Evolutionary conservation across 2,888 invertebrate genomes (phyloP), one percentile per base, ranked within the genome.

Genomic region (Nomada goodeniana): DNA sequence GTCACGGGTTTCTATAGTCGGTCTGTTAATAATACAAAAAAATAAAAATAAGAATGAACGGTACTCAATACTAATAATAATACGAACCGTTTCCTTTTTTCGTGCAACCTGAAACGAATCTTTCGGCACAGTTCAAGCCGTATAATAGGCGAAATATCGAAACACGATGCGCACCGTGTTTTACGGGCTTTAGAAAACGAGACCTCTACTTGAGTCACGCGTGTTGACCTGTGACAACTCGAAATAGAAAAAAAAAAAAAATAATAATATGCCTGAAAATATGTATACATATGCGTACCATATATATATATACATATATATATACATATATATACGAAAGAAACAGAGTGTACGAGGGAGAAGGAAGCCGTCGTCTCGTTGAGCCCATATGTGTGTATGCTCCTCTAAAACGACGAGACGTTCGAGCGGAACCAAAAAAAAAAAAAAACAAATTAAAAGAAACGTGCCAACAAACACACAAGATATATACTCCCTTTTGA

Each of bases 401-500:
- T 84, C 76, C 67, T 76, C 57, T 61, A 77, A 77, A 84, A 76
- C 77, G 85, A 64, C 77, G 76, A 85, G 85, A 85, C 75, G 72
- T 82, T 77, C 77, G 82, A 77, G 77, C 80, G 75, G 57, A 75
- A 79, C 69, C 13, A 75, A 81, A 60, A 68, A 29, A 57, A 29
- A 69, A 67, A 13, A 15, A 36, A n/a, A 42, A 44, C 29, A 44
- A 47, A 42, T 42, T 42, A 44, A 18, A 61, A 53, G 50, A 72
- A 53, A 78, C 75, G 80, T 82, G 78, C 61, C 79, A 85, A 78
- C 77, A 82, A 75, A 85, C 63, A 85, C 85, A 85, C 77, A 84
- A 84, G 76, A 83, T 61, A 61, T 11, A 57, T 61, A 57, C 57
- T 76, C 65, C 79, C 88, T 85, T 89, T 89, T 89, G 90, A 91